phyloP scores from a whole-genome alignment of 2,888 invertebrate genomes.

The Phalangium opilio region DNA sequence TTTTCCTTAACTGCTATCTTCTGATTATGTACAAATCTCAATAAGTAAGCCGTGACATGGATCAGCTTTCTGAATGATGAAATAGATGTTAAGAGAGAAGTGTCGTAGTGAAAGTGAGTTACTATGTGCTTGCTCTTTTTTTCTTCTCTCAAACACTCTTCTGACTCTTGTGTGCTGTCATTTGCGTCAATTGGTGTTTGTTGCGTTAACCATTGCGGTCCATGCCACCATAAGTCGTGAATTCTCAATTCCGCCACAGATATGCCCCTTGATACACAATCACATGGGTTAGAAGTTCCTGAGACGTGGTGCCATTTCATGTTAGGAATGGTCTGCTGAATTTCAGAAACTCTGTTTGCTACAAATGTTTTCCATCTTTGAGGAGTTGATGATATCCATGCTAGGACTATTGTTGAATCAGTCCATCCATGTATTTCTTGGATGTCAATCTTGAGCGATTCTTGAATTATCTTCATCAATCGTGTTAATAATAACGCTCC shows the following conservation, averaged over 20 bases:
- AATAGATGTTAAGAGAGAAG: not conserved
- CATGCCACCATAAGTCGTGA: slow-evolving; percentile 14
- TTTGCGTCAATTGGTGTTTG: not conserved
- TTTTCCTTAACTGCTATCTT: too few species aligned
- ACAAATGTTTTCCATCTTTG: slow-evolving; percentile 22
- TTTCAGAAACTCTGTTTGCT: slow-evolving; percentile 20
- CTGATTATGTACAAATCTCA: too few species aligned
- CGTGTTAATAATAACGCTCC: too few species aligned
- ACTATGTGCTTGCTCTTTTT: not conserved
- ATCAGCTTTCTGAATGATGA: too few species aligned
- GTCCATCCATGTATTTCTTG: too few species aligned
- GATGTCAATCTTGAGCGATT: too few species aligned
- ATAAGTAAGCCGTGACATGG: too few species aligned
- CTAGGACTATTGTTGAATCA: too few species aligned
- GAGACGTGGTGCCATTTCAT: slow-evolving; percentile 17
- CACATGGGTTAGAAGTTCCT: slow-evolving; percentile 24
- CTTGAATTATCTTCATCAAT: too few species aligned
- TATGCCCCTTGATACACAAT: slow-evolving; percentile 22
- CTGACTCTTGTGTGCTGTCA: not conserved
- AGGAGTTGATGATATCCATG: not conserved
- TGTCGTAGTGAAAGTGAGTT: not conserved
- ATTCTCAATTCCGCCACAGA: slow-evolving; percentile 7
- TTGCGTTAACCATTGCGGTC: slow-evolving; percentile 10
- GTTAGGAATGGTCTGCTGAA: slow-evolving; percentile 12
- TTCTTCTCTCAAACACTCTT: not conserved